Base-by-base conservation (phyloP, 2,113 vertebrate species). In the Ursus arctos region DNA sequence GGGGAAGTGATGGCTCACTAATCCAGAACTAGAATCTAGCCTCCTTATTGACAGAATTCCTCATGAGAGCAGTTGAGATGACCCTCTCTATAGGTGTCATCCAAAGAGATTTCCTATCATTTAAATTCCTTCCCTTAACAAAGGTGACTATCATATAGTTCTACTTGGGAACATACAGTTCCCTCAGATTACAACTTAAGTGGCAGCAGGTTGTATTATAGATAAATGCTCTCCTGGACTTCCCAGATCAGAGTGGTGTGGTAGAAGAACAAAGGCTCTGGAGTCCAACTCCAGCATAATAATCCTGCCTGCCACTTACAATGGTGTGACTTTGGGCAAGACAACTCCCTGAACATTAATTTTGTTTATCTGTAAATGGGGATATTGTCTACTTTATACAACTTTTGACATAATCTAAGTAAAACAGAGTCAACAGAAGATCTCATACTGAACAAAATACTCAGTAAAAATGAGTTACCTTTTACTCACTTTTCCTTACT, bases 401-500 rank as follows among this genome's bases (percentile, higher is more conserved):
- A 24, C 40, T 95, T 93, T 71, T 91, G 55, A 83, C 28, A 79
- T 47, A 91, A 93, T 89, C 14, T 65, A 91, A 88, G 16, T 91
- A 91, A 96, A 95, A 88, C 10, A 81, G 21, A 89, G 53, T 91
- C 63, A 98, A 81, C 43, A 77, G 31, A 77, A 24, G 26, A 81
- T 65, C 31, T 93, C 33, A 81, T 76, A 87, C 7, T 93, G 0
- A 95, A 28, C 15, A 91, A 97, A 94, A 59, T 19, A 88, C 9
- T 94, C 36, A 87, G 82, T 59, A 81, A 97, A 96, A 88, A 19
- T 88, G 33, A 84, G 28, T 84, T 91, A 93, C 6, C 2, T 22
- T 92, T 92, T 74, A 88, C 22, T 90, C 47, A 90, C 18, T 88
- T 49, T 93, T 76, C 28, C 69, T 90, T 94, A 71, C 28, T 47